Base-by-base conservation (phyloP, 92 coral and sea anemone species). In the Parazoanthus swiftii region DNA sequence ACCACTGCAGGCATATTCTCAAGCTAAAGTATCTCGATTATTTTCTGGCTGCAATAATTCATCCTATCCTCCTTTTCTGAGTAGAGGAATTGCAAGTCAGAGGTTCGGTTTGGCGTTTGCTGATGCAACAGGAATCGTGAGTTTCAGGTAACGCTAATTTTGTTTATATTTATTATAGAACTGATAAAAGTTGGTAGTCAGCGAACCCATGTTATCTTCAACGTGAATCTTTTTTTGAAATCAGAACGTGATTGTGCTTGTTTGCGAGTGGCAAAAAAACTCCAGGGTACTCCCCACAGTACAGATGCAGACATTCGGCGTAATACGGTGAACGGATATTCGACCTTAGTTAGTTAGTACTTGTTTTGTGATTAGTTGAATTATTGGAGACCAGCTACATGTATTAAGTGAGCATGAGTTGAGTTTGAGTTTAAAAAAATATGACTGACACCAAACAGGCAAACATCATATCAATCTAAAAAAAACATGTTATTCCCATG, bases 121-220 rank as follows among this genome's bases (percentile, higher is more conserved):
- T 84, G 87, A 84, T 84, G 63, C 54, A 71, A 84, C 78, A 71
- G 39, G 87, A 71, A 18, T 73, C n/a, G 87, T 70, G 44, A 84
- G 87, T 79, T 84, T 38, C 15, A 54, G 16, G 16, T 54, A 3
- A 3, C 59, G 20, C 29, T 10, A 67, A 8, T 67, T 70, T 70
- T 70, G 29, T 70, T 8, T 70, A 71, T 71, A 14, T 71, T 71
- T 71, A 29, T 71, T 25, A 71, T 9, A 71, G 29, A 71, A 25
- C 76, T 71, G 39, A 8, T 13, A 71, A 29, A 3, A 71, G 35
- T 5, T 71, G 38, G 15, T 71, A 7, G 51, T 48, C 51, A 48
- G 51, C 51, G 11, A 48, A 1, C 51, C 51, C 51, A 48, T 11
- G 51, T 48, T 48, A 48, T 48, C 51, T 11, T 7, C 1, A 46